Percentiles rank a stretch among this genome's conserved stretches.
Evolutionary conservation across 2,797 vertebrate genomes (phyloP).

Genomic region (Euphonia xanthogaster): DNA sequence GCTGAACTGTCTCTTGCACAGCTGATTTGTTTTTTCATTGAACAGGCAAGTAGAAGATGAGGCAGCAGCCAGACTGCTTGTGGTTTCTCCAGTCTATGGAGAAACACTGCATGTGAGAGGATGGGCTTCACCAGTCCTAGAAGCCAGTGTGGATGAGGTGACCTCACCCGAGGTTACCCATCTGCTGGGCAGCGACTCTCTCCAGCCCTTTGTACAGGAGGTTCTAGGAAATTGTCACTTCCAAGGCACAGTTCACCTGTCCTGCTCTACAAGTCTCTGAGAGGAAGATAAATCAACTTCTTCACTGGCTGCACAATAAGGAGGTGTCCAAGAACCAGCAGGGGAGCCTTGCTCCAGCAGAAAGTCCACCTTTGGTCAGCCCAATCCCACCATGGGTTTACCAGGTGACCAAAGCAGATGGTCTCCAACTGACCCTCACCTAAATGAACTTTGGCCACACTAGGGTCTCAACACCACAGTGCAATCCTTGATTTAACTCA

Average conservation of each 20-base stretch:
- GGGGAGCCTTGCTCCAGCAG: neutral
- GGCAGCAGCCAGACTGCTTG: neutral
- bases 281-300: neutral
- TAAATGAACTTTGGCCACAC: accelerated
- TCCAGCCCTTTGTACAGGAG: neutral
- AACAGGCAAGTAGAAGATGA: neutral
- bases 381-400: neutral
- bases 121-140: neutral
- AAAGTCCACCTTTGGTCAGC: neutral
- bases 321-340: neutral
- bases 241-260: neutral
- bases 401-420: neutral
- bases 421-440: neutral
- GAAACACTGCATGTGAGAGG: accelerated
- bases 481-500: accelerated
- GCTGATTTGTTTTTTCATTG: neutral
- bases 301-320: neutral
- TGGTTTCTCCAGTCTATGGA: neutral
- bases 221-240: neutral
- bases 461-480: neutral
- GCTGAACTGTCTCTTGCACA: neutral
- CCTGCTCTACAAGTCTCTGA: neutral
- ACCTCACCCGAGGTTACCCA: neutral
- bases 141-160: neutral
- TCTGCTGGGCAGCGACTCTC: accelerated